Evolutionary conservation across 2,113 vertebrate species (phyloP).

Genomic region (Xerus inauris): DNA sequence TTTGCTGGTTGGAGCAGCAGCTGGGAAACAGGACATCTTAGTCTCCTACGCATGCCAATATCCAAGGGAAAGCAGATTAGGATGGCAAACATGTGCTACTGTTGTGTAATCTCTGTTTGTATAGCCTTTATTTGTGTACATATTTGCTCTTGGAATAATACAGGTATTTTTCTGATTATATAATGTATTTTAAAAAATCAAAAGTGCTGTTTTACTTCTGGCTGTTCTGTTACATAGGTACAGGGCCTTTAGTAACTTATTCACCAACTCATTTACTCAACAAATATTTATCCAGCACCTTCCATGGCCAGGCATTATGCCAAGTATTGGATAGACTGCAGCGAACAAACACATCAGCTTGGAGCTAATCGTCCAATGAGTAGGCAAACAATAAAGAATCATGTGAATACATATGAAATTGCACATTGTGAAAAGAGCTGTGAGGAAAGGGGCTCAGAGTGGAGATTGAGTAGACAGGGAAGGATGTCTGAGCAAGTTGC

Average conservation of each 20-base stretch:
- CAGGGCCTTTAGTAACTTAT: conserved; percentile 33
- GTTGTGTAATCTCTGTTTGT: not conserved
- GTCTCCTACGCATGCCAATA: not conserved
- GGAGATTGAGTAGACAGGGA: not conserved
- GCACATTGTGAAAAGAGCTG: not conserved
- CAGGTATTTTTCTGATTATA: conserved; percentile 19
- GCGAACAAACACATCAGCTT: not conserved
- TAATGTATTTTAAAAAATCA: not conserved
- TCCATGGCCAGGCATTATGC: not conserved
- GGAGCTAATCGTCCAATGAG: not conserved
- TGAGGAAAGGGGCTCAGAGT: not conserved
- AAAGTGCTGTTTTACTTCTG: conserved; percentile 2
- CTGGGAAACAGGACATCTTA: not conserved
- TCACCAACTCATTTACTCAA: conserved; percentile 50
- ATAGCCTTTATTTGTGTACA: not conserved
- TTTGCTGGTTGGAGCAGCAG: not conserved
- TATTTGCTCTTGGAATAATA: conserved; percentile 61
- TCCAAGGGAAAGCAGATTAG: not conserved
- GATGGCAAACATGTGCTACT: not conserved
- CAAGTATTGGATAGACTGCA: not conserved
- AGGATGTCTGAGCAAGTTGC: not conserved
- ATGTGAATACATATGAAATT: not conserved
- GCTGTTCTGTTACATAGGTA: not conserved
- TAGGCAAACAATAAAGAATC: not conserved
- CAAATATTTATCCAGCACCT: conserved; percentile 58